Evolutionary conservation across 2,888 invertebrate genomes (phyloP).

Genomic region (Apodemia zela): DNA sequence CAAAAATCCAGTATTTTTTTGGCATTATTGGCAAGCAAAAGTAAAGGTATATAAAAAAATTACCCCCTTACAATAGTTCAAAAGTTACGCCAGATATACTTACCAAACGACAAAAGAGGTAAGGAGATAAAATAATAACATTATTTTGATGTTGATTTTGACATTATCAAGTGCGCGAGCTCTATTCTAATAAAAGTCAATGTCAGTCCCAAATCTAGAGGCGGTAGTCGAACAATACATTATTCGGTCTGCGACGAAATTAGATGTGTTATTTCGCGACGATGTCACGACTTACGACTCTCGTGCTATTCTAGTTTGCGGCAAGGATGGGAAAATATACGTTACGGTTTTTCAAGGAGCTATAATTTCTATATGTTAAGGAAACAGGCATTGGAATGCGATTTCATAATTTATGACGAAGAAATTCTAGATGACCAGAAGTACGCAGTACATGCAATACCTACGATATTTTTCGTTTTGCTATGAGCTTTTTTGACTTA

Average conservation of each 20-base stretch:
- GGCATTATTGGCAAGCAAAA: too few species aligned
- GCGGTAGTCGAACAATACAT: conserved; percentile 52
- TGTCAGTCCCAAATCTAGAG: conserved; percentile 13
- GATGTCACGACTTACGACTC: conserved; percentile 38
- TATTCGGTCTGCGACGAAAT: conserved; percentile 59
- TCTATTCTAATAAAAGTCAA: background rate
- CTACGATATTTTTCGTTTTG: too few species aligned
- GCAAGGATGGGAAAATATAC: conserved; percentile 28
- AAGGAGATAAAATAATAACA: background rate
- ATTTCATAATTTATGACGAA: background rate
- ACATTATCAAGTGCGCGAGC: background rate
- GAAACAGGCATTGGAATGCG: background rate
- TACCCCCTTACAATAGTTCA: too few species aligned
- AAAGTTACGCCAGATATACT: too few species aligned
- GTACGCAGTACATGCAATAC: too few species aligned
- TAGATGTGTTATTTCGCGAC: conserved; percentile 63
- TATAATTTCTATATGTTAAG: background rate
- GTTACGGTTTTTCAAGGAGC: background rate
- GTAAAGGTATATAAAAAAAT: too few species aligned
- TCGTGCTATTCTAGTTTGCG: conserved; percentile 37
- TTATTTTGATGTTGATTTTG: background rate
- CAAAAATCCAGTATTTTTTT: too few species aligned
- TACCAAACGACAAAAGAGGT: too few species aligned
- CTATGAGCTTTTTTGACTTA: too few species aligned
- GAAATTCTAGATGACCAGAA: too few species aligned